Evolutionary conservation across 2,888 invertebrate species (phyloP).

Genomic region (Ophonus ardosiacus): DNA sequence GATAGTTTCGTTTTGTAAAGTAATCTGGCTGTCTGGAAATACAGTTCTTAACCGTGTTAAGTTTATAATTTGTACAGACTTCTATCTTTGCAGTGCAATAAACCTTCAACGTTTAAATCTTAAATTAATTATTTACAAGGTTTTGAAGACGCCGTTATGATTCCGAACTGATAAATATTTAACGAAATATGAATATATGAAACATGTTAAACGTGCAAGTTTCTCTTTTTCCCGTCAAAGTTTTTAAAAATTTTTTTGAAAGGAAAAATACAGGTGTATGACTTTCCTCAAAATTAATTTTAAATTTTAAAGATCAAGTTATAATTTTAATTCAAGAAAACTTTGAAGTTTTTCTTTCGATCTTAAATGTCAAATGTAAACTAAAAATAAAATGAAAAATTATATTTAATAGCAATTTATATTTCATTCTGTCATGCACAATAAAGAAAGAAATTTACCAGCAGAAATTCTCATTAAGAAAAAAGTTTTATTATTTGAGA

Average conservation of each 20-base stretch:
- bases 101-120: too few relatives aligned
- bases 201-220: too few relatives aligned
- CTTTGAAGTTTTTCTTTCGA: background rate
- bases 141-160: too few relatives aligned
- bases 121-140: too few relatives aligned
- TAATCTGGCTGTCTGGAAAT: too few relatives aligned
- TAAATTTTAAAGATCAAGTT: conserved; percentile 9
- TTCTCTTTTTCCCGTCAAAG: background rate
- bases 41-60: too few relatives aligned
- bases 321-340: background rate
- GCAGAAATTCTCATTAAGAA: conserved; percentile 1
- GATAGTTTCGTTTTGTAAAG: too few relatives aligned
- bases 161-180: too few relatives aligned
- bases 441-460: conserved; percentile 2
- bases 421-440: background rate
- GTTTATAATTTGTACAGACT: too few relatives aligned
- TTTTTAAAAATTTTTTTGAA: background rate
- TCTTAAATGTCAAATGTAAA: conserved; percentile 28
- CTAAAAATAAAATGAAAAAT: conserved; percentile 17
- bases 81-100: too few relatives aligned
- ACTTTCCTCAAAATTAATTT: background rate
- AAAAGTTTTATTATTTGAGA: background rate
- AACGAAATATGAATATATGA: too few relatives aligned
- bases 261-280: background rate
- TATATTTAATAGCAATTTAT: conserved; percentile 19